phyloP scores from a whole-genome alignment of 2,888 invertebrate species.

The Neoitamus cyanurus region DNA sequence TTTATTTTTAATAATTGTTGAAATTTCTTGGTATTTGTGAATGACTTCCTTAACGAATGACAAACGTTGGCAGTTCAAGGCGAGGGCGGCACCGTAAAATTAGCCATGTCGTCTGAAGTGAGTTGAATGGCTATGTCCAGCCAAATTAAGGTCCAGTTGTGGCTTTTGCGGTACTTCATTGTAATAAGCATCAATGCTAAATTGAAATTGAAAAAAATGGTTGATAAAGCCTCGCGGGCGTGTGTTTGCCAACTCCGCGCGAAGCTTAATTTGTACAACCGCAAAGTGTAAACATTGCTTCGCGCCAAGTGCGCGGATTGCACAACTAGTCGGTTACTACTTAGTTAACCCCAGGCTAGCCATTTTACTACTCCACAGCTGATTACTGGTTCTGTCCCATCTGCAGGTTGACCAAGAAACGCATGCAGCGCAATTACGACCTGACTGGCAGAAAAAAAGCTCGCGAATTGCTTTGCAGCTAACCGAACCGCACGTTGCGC shows the following conservation, averaged over 20 bases:
- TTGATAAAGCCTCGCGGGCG: not conserved
- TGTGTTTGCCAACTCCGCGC: not conserved
- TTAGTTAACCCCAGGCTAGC: conserved; percentile 6
- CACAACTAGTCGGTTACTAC: not conserved
- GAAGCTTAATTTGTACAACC: conserved; percentile 4
- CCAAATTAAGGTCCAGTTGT: not conserved
- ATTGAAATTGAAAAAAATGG: not conserved
- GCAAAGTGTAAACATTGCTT: conserved; percentile 13
- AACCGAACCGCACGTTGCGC: conserved; percentile 14
- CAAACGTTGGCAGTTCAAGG: not conserved
- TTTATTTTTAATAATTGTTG: no score
- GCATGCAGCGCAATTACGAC: conserved; percentile 10
- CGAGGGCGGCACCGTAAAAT: not conserved
- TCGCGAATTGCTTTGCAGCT: not conserved
- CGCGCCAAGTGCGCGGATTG: conserved; percentile 9
- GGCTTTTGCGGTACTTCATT: not conserved
- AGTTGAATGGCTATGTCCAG: not conserved
- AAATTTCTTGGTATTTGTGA: no score
- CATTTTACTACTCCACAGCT: conserved; percentile 32
- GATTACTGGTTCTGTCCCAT: conserved; percentile 23
- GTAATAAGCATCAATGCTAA: not conserved
- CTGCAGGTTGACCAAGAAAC: conserved; percentile 39
- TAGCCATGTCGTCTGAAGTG: not conserved
- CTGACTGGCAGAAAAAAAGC: not conserved
- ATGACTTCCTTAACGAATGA: no score